Conservation (phyloP, 2,113 vertebrate species). For the Eurypyga helias region DNA sequence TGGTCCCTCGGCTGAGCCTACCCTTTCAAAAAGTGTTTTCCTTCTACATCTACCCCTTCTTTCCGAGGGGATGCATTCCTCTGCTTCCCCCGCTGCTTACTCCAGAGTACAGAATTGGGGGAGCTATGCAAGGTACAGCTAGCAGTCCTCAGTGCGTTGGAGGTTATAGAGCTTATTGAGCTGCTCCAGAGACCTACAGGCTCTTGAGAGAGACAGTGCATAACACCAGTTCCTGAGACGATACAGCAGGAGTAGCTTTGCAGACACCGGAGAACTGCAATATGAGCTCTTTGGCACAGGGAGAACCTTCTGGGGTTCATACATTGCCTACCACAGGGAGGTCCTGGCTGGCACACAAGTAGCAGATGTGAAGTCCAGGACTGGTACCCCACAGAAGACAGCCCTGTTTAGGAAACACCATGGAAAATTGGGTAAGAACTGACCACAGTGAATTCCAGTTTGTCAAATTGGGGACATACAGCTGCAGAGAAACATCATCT, state of each 20-base stretch:
- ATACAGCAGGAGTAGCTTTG: neutral
- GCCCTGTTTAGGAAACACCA: neutral
- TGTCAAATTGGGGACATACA: neutral
- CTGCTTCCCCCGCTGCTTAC: neutral
- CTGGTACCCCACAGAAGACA: rapidly evolving
- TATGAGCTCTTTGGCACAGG: neutral
- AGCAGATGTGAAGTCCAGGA: neutral
- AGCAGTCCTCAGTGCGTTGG: neutral
- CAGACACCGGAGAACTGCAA: neutral
- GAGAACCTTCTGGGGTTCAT: neutral
- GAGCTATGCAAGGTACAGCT: neutral
- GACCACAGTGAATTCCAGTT: neutral
- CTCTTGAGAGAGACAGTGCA: neutral
- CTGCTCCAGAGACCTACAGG: neutral
- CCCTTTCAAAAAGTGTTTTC: neutral
- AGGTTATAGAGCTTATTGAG: neutral
- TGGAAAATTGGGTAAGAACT: neutral
- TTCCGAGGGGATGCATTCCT: neutral
- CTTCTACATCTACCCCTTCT: neutral
- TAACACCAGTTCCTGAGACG: neutral
- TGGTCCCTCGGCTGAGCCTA: neutral
- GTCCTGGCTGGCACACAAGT: neutral
- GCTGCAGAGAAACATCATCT: neutral
- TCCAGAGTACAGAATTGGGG: neutral
- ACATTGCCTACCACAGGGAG: neutral